Base-by-base conservation (phyloP, 1,140 invertebrate species). In the Ceratosolen fusciceps region DNA sequence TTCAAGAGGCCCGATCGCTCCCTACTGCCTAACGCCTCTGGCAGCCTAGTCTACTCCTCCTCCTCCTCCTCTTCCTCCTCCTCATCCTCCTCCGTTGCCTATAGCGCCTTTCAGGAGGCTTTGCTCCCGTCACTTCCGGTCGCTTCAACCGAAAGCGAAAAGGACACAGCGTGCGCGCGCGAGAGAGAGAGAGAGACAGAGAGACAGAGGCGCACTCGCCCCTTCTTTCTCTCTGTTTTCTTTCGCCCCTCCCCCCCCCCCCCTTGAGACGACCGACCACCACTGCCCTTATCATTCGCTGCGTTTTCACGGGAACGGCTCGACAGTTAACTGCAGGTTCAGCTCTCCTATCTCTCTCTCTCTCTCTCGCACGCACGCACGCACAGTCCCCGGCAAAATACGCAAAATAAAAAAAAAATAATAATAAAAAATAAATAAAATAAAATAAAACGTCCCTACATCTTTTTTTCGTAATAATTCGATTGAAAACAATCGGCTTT, bases 1-100 rank as follows among this genome's bases (percentile, higher is more conserved):
- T 77, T 77, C 49, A 71, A 71, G 67, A 71, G 67, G 67, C 34
- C 75, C 75, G 67, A n/a, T n/a, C n/a, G n/a, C n/a, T n/a, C n/a
- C 65, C 16, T 31, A 14, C 47, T n/a, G n/a, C n/a, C n/a, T 52
- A 73, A 19, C 24, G 71, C 37, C 60, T 9, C 37, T 24, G n/a
- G 60, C 49, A 7, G 24, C 34, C 2, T n/a, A 31, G 16, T 2
- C 4, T 3, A 31, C 56, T 39, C 47, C 49, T 26, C 29, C 26
- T 47, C 74, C 58, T 39, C 3, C 21, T n/a, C n/a, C 4, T 3
- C n/a, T 43, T 39, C 47, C 49, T 26, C 29, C 26, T 47, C 74
- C 58, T 39, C 3, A 9, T 39, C 47, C 49, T 26, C 29, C 26
- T 47, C 74, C 58, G 37, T 8, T 16, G n/a, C 43, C 49, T 26